Evolutionary conservation across 53 echinoderm and acorn worm species (phyloP).

Genomic region (Arbacia lixula): DNA sequence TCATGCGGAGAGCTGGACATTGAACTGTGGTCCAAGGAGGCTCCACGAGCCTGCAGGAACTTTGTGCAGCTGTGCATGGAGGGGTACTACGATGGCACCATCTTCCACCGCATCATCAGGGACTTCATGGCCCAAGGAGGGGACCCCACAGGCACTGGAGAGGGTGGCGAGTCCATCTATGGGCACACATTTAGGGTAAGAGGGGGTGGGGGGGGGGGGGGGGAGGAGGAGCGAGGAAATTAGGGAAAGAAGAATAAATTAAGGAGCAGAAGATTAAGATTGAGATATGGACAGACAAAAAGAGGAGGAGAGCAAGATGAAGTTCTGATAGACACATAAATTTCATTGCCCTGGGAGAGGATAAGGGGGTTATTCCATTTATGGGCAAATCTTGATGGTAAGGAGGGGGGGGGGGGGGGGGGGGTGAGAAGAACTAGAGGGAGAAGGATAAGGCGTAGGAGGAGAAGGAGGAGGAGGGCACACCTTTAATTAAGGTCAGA

Average conservation of each 20-base stretch:
- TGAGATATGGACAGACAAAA: too few species aligned
- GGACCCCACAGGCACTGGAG: conserved; percentile 97
- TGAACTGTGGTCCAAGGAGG: conserved; percentile 97
- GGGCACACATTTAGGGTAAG: conserved; percentile 93
- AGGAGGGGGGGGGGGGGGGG: too few species aligned
- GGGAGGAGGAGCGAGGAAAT: neutral
- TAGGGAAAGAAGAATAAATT: neutral
- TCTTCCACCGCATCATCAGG: conserved; percentile 95
- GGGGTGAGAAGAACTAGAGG: neutral
- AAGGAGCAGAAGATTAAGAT: neutral
- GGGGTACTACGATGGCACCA: conserved; percentile 93
- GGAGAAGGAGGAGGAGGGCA: neutral
- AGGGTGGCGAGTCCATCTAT: conserved; percentile 95
- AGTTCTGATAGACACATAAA: too few species aligned
- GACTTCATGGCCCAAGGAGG: conserved; percentile 97
- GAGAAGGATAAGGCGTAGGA: neutral
- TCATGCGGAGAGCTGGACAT: conserved; percentile 92
- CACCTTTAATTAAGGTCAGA: too few species aligned
- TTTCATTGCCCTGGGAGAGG: conserved; percentile 96
- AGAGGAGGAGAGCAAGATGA: too few species aligned
- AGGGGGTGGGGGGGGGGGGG: too few species aligned
- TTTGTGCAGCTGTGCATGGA: conserved; percentile 96
- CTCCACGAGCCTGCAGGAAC: conserved; percentile 96
- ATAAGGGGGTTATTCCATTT: conserved; percentile 94
- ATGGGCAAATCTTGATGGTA: conserved; percentile 94